Base-by-base conservation (phyloP, 2,888 invertebrate species). In the Xiphydria camelus region DNA sequence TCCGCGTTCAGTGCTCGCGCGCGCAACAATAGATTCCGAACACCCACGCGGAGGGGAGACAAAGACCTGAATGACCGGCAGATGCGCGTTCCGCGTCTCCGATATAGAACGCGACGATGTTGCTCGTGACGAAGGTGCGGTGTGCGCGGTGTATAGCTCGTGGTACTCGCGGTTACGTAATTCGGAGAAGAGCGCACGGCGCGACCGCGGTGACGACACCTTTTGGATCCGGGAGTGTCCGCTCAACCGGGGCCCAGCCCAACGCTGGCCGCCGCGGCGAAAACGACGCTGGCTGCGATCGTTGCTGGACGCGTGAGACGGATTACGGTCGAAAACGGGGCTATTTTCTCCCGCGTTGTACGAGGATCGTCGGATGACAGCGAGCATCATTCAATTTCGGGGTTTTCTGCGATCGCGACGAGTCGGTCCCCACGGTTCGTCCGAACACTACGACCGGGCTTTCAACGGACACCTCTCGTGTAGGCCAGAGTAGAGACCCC, bases 1-100 rank as follows among this genome's bases (percentile, higher is more conserved):
- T 34, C n/a, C 25, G 20, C 9, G 43, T 7, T 15, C 17, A 20
- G 19, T 19, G 20, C 34, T 25, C 36, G 39, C 32, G 43, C 40
- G 40, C 59, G 57, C 60, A 45, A 45, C 45, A 68, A 68, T 66
- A 60, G 66, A 64, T 61, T 57, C 52, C 52, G 48, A 50, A 61
- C 68, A 62, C 68, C 69, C 61, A 68, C 68, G 59, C 57, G 53
- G 49, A n/a, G n/a, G 36, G 45, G 61, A 65, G 62, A 68, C 65
- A 68, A 66, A 68, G 63, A 57, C 36, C 38, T 50, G 45, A 54
- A 56, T 49, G 47, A 40, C 39, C 47, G 51, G 52, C 56, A 54
- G 58, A 61, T 55, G 54, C 43, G 53, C 51, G 26, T 26, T 26
- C 34, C 43, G 45, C 42, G 35, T 47, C 47, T 42, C 44, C 61